Evolutionary conservation across 2,113 vertebrate species (phyloP).

Genomic region (Eretmochelys imbricata): DNA sequence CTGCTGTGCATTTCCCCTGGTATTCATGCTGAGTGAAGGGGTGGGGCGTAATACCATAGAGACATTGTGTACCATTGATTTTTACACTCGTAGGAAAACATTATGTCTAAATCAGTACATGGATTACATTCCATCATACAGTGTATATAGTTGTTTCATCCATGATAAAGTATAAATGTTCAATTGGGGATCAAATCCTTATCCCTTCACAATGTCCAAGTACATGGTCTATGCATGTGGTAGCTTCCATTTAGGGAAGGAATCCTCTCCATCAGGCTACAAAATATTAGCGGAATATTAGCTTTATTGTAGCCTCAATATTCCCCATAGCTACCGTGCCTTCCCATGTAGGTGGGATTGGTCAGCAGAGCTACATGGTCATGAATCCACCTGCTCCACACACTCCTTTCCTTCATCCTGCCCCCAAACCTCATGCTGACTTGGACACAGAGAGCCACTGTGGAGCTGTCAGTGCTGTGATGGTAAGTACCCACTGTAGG

Average conservation of each 20-base stretch:
- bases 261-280: background rate
- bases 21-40: background rate
- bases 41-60: background rate
- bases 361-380: accelerated
- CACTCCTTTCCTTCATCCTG: background rate
- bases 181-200: background rate
- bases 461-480: background rate
- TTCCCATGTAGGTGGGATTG: background rate
- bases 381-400: accelerated
- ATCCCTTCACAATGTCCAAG: background rate
- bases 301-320: background rate
- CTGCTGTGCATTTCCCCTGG: background rate
- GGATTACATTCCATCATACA: background rate
- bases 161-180: background rate
- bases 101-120: background rate
- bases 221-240: background rate
- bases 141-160: background rate
- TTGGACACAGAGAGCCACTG: background rate
- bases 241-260: background rate
- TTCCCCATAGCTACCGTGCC: background rate
- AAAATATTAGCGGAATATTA: background rate
- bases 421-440: background rate
- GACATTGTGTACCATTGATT: background rate
- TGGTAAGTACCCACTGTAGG: background rate
- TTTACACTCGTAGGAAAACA: background rate